Conservation (phyloP, 2,888 invertebrate species). For the Nomada flava region DNA sequence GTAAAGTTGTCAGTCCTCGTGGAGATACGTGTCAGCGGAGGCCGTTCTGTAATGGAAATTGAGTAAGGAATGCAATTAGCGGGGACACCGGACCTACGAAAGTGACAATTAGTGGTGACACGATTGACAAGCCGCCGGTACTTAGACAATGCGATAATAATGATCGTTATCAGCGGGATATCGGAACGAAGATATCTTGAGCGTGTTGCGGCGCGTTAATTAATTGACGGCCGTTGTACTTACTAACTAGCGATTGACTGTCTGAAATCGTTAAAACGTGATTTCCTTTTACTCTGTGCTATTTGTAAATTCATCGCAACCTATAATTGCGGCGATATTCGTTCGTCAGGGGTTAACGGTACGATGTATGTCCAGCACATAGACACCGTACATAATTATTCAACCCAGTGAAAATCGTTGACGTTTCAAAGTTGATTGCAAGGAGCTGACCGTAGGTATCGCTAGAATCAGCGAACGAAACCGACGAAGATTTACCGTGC, state of each 20-base stretch:
- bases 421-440: slow-evolving; percentile 41
- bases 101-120: slow-evolving; percentile 60
- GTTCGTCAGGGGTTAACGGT: background rate
- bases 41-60: slow-evolving; percentile 71
- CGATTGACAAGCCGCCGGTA: slow-evolving; percentile 49
- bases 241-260: background rate
- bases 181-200: background rate
- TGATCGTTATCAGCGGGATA: slow-evolving; percentile 42
- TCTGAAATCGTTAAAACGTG: too few species aligned
- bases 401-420: slow-evolving; percentile 22
- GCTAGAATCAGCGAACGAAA: slow-evolving; percentile 3
- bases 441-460: background rate
- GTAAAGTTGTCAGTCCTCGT: slow-evolving; percentile 54
- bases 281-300: background rate
- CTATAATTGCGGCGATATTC: background rate
- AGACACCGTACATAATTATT: slow-evolving; percentile 5
- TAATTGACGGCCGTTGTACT: slow-evolving; percentile 9
- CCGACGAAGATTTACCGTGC: slow-evolving; percentile 18
- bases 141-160: slow-evolving; percentile 50
- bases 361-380: background rate
- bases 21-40: slow-evolving; percentile 44
- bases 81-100: slow-evolving; percentile 27
- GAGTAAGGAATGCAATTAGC: slow-evolving; percentile 68
- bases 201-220: slow-evolving; percentile 19
- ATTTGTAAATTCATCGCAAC: background rate